A percentile compares a stretch with the other conserved stretches of the same genome.
phyloP scores from a whole-genome alignment of 2,797 vertebrate species.

The Hirundo rustica region DNA sequence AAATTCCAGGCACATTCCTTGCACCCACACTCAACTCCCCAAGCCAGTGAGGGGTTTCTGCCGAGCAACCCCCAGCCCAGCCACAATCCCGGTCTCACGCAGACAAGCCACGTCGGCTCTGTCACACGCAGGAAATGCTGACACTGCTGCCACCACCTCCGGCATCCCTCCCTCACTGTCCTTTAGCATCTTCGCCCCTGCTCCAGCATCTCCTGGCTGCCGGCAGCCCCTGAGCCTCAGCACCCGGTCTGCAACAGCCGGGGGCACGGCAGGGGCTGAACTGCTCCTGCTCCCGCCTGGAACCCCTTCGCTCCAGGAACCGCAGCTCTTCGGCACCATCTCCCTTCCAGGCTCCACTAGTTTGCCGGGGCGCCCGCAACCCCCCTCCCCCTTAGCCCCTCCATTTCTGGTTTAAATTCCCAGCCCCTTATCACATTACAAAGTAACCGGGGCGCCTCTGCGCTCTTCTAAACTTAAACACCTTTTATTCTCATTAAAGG shows the following conservation, averaged over 20 bases:
- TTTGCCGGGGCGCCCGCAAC: background rate
- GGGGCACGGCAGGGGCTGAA: background rate
- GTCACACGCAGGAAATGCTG: accelerated
- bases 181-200: background rate
- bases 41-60: background rate
- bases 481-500: constrained; percentile 70
- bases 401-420: constrained; percentile 53
- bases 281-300: background rate
- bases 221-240: background rate
- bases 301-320: background rate
- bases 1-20: background rate
- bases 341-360: background rate
- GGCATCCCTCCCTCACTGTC: background rate
- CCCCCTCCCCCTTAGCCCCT: background rate
- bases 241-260: background rate
- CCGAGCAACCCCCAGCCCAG: background rate
- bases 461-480: constrained; percentile 35
- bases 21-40: background rate
- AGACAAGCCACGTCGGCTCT: background rate
- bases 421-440: constrained; percentile 59
- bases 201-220: background rate
- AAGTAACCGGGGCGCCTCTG: constrained; percentile 3
- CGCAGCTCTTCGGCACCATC: background rate
- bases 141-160: background rate
- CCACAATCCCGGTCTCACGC: background rate